These are phyloP conservation scores for Bicyclus anynana DNA, from an alignment of 1,140 invertebrate genomes.

Conservation along the genomic window DNA sequence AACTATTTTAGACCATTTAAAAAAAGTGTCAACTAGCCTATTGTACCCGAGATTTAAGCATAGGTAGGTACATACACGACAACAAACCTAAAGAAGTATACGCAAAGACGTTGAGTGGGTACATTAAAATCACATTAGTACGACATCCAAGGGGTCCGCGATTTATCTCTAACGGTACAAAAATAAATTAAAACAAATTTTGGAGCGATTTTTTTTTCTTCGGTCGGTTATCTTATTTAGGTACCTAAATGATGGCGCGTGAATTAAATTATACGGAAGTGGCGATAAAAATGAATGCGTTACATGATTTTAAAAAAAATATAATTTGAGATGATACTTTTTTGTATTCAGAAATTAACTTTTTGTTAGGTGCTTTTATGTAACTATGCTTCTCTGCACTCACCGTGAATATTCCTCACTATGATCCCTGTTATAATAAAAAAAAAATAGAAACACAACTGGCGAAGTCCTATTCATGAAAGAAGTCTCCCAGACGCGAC, in stretches of 20 bases:
- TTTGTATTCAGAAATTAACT: too few species aligned
- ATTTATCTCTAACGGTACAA: conserved; percentile 58
- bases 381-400: too few species aligned
- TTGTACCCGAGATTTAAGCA: too few species aligned
- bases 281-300: conserved; percentile 36
- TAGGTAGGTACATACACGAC: conserved; percentile 10
- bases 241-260: conserved; percentile 32
- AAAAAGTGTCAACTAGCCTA: too few species aligned
- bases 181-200: conserved; percentile 61
- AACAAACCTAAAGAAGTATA: conserved; percentile 58
- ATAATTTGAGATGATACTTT: neutral
- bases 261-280: conserved; percentile 70
- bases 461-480: too few species aligned
- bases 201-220: conserved; percentile 33
- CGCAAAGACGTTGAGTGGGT: conserved; percentile 52
- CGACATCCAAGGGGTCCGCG: conserved; percentile 51
- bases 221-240: conserved; percentile 48
- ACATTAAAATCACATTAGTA: conserved; percentile 77
- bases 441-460: too few species aligned
- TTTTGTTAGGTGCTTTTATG: too few species aligned
- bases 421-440: too few species aligned
- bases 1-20: too few species aligned
- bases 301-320: neutral
- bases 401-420: too few species aligned
- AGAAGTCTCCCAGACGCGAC: too few species aligned